A percentile compares a stretch with the other conserved stretches of the same genome.
Conservation (phyloP, 2,797 vertebrate species). For the Mus spretus region DNA sequence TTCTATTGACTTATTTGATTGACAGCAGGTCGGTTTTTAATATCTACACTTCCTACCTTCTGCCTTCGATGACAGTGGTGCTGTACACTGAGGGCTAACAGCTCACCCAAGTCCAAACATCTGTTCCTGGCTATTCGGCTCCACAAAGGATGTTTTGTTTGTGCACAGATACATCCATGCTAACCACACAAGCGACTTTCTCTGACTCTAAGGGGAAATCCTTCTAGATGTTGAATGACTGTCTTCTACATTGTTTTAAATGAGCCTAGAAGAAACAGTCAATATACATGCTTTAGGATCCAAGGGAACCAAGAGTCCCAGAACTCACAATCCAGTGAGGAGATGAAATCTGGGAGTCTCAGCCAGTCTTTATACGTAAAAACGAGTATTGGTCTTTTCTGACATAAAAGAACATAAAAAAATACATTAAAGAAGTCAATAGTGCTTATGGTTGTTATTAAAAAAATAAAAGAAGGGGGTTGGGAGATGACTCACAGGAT, state of each 20-base stretch:
- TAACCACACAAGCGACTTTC: not conserved
- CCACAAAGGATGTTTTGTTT: not conserved
- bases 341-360: not conserved
- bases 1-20: conserved; percentile 25
- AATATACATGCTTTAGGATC: not conserved
- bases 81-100: not conserved
- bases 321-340: not conserved
- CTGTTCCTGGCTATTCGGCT: not conserved
- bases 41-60: not conserved
- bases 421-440: not conserved
- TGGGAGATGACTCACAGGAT: not conserved
- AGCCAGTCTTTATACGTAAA: not conserved
- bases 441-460: not conserved
- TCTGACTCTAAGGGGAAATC: not conserved
- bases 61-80: not conserved
- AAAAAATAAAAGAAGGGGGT: not conserved
- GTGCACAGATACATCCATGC: not conserved
- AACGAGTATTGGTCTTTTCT: not conserved
- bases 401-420: not conserved
- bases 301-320: not conserved
- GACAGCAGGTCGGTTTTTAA: not conserved
- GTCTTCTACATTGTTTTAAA: not conserved
- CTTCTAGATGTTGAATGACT: not conserved
- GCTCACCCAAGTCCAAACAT: not conserved
- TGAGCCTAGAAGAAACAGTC: not conserved